These are phyloP conservation scores for Decapterus maruadsi DNA, from an alignment of 2,797 vertebrate species.

Conservation along the genomic window DNA sequence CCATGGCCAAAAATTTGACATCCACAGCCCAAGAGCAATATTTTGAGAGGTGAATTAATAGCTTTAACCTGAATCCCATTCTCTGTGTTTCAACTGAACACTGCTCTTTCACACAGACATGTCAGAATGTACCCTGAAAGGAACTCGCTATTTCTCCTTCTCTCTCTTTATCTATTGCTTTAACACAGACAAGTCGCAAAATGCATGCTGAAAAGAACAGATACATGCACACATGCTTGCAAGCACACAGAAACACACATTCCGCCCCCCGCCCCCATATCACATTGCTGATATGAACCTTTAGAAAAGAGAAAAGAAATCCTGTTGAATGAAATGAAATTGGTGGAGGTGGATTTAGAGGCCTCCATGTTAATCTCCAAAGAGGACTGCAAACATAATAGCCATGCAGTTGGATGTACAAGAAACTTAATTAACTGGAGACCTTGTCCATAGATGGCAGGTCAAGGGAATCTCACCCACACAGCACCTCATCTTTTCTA, in stretches of 20 bases:
- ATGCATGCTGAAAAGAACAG: constrained; percentile 53
- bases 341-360: constrained; percentile 77
- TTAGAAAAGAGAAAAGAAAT: constrained; percentile 73
- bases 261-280: constrained; percentile 43
- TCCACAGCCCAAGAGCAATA: constrained; percentile 73
- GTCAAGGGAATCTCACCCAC: constrained; percentile 76
- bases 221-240: constrained; percentile 32
- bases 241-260: constrained; percentile 35
- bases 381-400: constrained; percentile 75
- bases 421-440: constrained; percentile 76
- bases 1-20: constrained; percentile 59
- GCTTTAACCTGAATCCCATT: constrained; percentile 65
- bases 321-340: constrained; percentile 77
- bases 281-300: constrained; percentile 69
- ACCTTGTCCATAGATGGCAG: constrained; percentile 74
- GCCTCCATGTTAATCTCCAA: constrained; percentile 77
- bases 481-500: constrained; percentile 58
- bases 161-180: constrained; percentile 48
- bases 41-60: constrained; percentile 75
- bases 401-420: constrained; percentile 61
- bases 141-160: background rate
- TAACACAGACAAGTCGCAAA: constrained; percentile 50
- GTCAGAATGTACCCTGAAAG: constrained; percentile 52
- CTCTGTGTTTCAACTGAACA: constrained; percentile 53
- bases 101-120: constrained; percentile 46